Conservation (phyloP, 2,888 invertebrate genomes). For the Drosophila gaucha region DNA sequence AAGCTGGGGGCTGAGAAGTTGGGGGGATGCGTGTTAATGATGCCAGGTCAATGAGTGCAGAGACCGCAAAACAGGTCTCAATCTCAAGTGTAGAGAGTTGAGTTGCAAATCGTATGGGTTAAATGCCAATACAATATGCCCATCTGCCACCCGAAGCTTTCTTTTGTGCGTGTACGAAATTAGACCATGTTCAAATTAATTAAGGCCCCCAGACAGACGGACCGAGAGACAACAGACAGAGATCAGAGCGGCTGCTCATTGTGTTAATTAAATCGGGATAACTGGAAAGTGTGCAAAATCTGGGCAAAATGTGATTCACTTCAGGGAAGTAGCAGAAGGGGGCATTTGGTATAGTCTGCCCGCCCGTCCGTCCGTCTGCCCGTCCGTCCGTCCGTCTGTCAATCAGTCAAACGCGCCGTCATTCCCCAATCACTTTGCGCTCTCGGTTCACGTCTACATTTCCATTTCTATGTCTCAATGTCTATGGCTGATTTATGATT, state of each 20-base stretch:
- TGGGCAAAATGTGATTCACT: conserved; percentile 12
- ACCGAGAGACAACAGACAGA: conserved; percentile 9
- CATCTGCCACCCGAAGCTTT: conserved; percentile 68
- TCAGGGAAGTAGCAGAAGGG: not conserved
- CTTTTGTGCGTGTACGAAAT: conserved; percentile 70
- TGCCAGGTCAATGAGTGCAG: conserved; percentile 50
- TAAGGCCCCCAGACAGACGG: conserved; percentile 36
- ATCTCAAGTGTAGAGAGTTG: conserved; percentile 63
- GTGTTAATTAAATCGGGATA: conserved; percentile 64
- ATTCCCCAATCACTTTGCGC: conserved; percentile 75
- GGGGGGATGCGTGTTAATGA: conserved; percentile 34
- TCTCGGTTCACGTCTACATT: conserved; percentile 52
- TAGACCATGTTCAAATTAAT: conserved; percentile 79
- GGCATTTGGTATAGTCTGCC: conserved; percentile 19
- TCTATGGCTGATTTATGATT: conserved; percentile 75
- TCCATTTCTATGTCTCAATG: conserved; percentile 66
- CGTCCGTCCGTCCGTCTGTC: conserved; percentile 24
- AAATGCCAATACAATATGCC: conserved; percentile 26
- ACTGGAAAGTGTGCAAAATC: conserved; percentile 76
- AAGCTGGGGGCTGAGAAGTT: not conserved
- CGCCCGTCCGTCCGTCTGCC: conserved; percentile 15
- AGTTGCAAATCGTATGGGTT: conserved; percentile 36
- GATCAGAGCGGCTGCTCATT: conserved; percentile 15
- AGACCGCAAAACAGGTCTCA: conserved; percentile 66
- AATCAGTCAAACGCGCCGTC: conserved; percentile 71